phyloP scores from a whole-genome alignment of 2,888 invertebrate genomes.

The Cecidostiba fungosa region DNA sequence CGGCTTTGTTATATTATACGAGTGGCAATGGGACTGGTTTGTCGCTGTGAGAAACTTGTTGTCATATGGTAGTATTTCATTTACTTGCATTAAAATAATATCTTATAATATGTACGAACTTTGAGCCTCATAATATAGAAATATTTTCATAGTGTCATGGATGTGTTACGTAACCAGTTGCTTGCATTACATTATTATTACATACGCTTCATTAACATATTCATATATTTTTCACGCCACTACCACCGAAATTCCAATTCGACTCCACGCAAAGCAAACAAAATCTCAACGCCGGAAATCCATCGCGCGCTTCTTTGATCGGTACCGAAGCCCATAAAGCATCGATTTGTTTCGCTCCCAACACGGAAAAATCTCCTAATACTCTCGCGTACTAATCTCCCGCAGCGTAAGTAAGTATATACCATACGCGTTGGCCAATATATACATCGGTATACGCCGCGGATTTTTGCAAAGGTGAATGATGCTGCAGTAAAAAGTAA shows the following conservation, averaged over 20 bases:
- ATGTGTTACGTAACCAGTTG: no score
- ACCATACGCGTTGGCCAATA: no score
- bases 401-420: no score
- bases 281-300: not conserved
- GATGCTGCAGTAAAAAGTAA: slow-evolving; percentile 60
- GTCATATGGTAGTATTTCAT: not conserved
- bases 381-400: not conserved
- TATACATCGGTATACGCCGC: not conserved
- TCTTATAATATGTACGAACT: not conserved
- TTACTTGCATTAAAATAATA: not conserved
- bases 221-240: no score
- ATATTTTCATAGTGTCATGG: not conserved
- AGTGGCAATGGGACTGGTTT: not conserved
- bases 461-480: slow-evolving; percentile 41
- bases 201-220: no score
- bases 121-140: not conserved
- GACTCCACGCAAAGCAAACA: not conserved
- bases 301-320: not conserved
- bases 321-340: not conserved
- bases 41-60: not conserved
- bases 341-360: not conserved
- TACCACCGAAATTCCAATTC: not conserved
- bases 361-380: no score
- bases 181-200: no score
- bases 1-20: not conserved